Percentiles rank a stretch among this genome's conserved stretches.
Conservation (phyloP, 2,797 vertebrate species). For the Neomorphus geoffroyi region DNA sequence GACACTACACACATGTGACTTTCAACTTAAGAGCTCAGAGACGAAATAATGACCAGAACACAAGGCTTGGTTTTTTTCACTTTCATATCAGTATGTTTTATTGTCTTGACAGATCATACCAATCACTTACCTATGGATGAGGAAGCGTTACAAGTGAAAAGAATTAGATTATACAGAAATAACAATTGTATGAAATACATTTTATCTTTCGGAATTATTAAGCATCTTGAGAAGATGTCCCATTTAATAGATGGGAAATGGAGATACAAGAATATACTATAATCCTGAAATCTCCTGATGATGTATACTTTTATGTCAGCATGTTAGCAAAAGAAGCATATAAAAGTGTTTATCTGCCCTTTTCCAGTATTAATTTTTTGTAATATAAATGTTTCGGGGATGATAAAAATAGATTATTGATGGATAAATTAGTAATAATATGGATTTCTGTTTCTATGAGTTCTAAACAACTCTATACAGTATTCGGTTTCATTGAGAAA, state of each 20-base stretch:
- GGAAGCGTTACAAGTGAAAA: slow-evolving; percentile 38
- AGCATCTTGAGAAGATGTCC: slow-evolving; percentile 57
- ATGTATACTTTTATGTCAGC: slow-evolving; percentile 71
- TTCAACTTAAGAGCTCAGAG: slow-evolving; percentile 4
- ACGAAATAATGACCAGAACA: slow-evolving; percentile 2
- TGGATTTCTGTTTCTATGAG: slow-evolving; percentile 80
- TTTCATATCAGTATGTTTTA: slow-evolving; percentile 6
- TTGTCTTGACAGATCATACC: slow-evolving; percentile 16
- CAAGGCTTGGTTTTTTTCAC: background rate
- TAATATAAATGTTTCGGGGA: slow-evolving; percentile 84
- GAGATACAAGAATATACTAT: slow-evolving; percentile 59
- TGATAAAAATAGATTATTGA: slow-evolving; percentile 86
- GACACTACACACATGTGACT: slow-evolving; percentile 49
- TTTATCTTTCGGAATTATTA: slow-evolving; percentile 46
- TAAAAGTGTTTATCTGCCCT: slow-evolving; percentile 78
- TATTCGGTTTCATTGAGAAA: slow-evolving; percentile 88
- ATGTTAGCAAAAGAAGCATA: slow-evolving; percentile 77
- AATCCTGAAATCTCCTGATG: slow-evolving; percentile 60
- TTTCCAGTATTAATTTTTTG: slow-evolving; percentile 89
- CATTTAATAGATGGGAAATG: slow-evolving; percentile 39
- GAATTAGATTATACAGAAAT: slow-evolving; percentile 23
- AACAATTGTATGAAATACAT: slow-evolving; percentile 14
- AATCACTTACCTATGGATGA: slow-evolving; percentile 49
- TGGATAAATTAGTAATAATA: slow-evolving; percentile 86
- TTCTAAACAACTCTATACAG: slow-evolving; percentile 83